Evolutionary conservation across 2,888 invertebrate genomes (phyloP), one percentile per base, ranked within the genome.

Genomic region (Andrena minutula): DNA sequence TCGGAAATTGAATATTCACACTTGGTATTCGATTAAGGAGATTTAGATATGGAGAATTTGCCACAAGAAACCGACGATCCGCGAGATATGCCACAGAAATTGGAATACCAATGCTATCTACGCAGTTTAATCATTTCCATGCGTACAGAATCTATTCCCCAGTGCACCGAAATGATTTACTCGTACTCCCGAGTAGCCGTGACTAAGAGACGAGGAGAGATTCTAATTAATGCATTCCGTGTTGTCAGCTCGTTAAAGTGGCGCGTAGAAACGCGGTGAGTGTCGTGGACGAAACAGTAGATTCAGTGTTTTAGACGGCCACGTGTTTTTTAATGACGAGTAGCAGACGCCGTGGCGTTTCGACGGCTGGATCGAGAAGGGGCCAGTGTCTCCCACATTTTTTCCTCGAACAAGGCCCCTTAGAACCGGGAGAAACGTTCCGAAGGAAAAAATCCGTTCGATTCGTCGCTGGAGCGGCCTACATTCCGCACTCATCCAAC

Each of bases 271-370:
- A 73, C 56, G 20, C 56, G 56, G 23, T 69, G 81, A 75, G 76
- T 77, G 85, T 80, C 85, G 82, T 65, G 83, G 51, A 77, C 41
- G 86, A 87, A 89, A 92, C 91, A 92, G 92, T 91, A 85, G 79
- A 85, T 73, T 76, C 90, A 91, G 90, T 91, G 90, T 91, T 88
- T 86, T 85, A 71, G 74, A 73, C 69, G 86, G 90, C 91, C 92
- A 92, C 91, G 91, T 92, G 92, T 90, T 91, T 83, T 83, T 86
- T 83, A 84, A 85, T 91, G 92, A 92, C 89, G 91, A 91, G 88
- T 88, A 91, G 85, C 92, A 92, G 93, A 91, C 84, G 79, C 84
- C 64, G 70, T 73, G 75, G 75, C 76, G 78, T 79, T 84, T 79
- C 82, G 69, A 82, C 80, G 83, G 87, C 61, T 85, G 80, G 77